Conservation (phyloP, 2,888 invertebrate genomes). For the Graphium colonna region DNA sequence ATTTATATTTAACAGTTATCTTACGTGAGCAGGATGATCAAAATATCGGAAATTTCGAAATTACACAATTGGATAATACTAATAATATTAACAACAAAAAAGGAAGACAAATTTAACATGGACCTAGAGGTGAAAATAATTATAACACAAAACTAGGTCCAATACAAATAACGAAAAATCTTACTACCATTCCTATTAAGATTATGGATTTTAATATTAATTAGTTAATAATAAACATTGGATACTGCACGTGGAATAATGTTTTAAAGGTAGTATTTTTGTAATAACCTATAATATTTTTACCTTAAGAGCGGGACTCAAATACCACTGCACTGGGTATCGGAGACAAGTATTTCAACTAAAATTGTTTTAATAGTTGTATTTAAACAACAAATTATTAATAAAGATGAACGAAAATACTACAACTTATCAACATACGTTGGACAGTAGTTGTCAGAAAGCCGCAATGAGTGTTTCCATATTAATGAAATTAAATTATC, state of each 20-base stretch:
- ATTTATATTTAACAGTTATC: too few relatives aligned
- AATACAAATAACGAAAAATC: background rate
- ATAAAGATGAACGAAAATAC: slow-evolving; percentile 2
- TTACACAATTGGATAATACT: too few relatives aligned
- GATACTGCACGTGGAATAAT: slow-evolving; percentile 5
- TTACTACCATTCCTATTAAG: background rate
- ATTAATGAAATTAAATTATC: background rate
- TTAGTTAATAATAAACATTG: too few relatives aligned
- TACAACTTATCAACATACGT: slow-evolving; percentile 6
- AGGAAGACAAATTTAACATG: too few relatives aligned
- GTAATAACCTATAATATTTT: slow-evolving; percentile 18
- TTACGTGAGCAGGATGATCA: too few relatives aligned
- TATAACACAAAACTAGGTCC: too few relatives aligned
- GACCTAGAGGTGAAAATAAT: too few relatives aligned
- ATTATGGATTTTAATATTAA: too few relatives aligned
- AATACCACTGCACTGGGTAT: background rate
- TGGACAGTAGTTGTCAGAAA: background rate
- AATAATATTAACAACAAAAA: too few relatives aligned
- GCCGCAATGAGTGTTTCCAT: background rate
- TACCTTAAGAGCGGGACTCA: background rate
- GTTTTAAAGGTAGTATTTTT: slow-evolving; percentile 1
- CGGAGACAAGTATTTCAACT: background rate
- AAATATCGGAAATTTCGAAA: too few relatives aligned
- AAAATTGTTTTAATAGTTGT: background rate
- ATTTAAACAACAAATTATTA: background rate